Conservation (phyloP, 2,888 invertebrate genomes). For the Lasioglossum marginatum region DNA sequence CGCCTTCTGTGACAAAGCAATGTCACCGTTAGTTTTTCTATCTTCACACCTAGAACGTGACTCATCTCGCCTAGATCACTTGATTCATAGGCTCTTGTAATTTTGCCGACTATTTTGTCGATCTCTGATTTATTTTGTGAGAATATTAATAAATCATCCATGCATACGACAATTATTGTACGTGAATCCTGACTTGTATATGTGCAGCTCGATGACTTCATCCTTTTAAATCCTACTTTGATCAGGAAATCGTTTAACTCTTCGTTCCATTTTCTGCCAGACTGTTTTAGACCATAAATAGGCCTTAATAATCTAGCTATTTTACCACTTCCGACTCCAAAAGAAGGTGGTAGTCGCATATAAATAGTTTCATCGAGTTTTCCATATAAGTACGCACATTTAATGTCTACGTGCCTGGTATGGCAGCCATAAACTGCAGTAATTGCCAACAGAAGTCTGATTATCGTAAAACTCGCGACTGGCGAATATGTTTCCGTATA, state of each 20-base stretch:
- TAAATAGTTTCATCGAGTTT: constrained; percentile 31
- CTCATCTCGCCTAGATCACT: constrained; percentile 16
- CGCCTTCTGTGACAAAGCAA: constrained; percentile 1
- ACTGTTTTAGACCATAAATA: constrained; percentile 28
- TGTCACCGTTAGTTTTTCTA: neutral
- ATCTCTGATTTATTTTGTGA: neutral
- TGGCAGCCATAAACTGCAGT: neutral
- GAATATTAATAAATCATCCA: constrained; percentile 32
- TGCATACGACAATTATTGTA: constrained; percentile 17
- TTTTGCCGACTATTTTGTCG: neutral
- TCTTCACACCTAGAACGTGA: neutral
- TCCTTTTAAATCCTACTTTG: constrained; percentile 4
- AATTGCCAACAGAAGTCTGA: neutral
- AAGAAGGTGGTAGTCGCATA: constrained; percentile 29
- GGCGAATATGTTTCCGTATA: constrained; percentile 42
- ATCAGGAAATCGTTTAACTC: constrained; percentile 11
- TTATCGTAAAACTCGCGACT: constrained; percentile 4
- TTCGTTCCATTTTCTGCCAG: constrained; percentile 28
- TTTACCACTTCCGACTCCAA: neutral
- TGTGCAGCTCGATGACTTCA: constrained; percentile 21
- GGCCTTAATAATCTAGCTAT: constrained; percentile 28
- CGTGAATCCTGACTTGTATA: neutral
- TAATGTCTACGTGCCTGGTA: neutral
- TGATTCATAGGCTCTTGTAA: constrained; percentile 8
- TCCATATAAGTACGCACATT: constrained; percentile 41